Base-by-base conservation (phyloP, 2,888 invertebrate genomes). In the Leptogaster cylindrica region DNA sequence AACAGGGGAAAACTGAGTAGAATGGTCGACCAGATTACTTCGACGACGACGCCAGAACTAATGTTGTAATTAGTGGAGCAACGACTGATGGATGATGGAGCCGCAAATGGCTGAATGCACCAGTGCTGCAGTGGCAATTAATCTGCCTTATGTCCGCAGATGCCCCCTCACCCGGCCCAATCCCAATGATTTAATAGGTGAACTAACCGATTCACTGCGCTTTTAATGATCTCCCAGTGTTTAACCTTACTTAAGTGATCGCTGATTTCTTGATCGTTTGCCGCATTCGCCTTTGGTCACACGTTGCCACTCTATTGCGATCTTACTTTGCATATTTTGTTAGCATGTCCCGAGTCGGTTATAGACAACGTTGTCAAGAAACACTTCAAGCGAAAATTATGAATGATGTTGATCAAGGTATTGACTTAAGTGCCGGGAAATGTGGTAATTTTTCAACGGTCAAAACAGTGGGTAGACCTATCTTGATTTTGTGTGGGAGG, bases 261-360 rank as follows among this genome's bases (percentile, higher is more conserved):
- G n/a, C 48, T 48, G 48, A 48, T 48, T 27, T 48, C 48, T 48
- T 48, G 48, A 48, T 48, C 48, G 27, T 48, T 48, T 48, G 48
- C 27, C n/a, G n/a, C n/a, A n/a, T n/a, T n/a, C n/a, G n/a, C n/a
- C n/a, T n/a, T n/a, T n/a, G n/a, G n/a, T n/a, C n/a, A n/a, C n/a
- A n/a, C n/a, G n/a, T n/a, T n/a, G n/a, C n/a, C n/a, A n/a, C n/a
- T n/a, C n/a, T n/a, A n/a, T n/a, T n/a, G n/a, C n/a, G n/a, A n/a
- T n/a, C n/a, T n/a, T n/a, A n/a, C n/a, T n/a, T n/a, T n/a, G n/a
- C n/a, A n/a, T n/a, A n/a, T n/a, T n/a, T n/a, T n/a, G n/a, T n/a
- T n/a, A n/a, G n/a, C n/a, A n/a, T n/a, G n/a, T n/a, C n/a, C n/a
- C n/a, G n/a, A n/a, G n/a, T n/a, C n/a, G n/a, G n/a, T n/a, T n/a